These are phyloP conservation scores for Pterocles orientalis DNA, from an alignment of 2,113 vertebrate genomes.

Conservation along the genomic window DNA sequence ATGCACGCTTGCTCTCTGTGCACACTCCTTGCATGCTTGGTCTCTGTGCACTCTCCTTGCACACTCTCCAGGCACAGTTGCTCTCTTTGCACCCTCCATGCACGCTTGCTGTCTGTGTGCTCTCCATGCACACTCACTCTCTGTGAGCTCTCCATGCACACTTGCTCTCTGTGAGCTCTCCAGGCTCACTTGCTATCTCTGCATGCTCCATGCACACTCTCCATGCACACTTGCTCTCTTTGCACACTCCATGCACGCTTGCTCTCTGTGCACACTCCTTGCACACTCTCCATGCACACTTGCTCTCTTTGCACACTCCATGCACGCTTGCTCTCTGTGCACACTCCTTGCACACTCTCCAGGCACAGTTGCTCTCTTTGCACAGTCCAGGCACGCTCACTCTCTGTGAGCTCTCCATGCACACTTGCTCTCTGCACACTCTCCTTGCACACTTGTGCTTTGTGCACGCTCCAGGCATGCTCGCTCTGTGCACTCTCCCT, in stretches of 20 bases:
- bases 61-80: background rate
- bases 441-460: background rate
- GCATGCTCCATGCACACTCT: no score
- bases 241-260: background rate
- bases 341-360: no score
- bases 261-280: no score
- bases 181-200: background rate
- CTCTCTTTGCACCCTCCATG: no score
- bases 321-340: no score
- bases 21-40: no score
- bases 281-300: background rate
- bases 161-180: background rate
- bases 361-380: no score
- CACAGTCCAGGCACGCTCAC: no score
- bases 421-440: no score
- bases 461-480: background rate
- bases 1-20: background rate
- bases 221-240: background rate
- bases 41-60: background rate
- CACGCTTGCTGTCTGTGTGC: background rate
- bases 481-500: background rate
- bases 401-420: no score
- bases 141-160: rapidly evolving
- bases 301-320: background rate
- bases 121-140: no score